phyloP scores from a whole-genome alignment of 2,113 vertebrate genomes.

The Calidris pygmaea region DNA sequence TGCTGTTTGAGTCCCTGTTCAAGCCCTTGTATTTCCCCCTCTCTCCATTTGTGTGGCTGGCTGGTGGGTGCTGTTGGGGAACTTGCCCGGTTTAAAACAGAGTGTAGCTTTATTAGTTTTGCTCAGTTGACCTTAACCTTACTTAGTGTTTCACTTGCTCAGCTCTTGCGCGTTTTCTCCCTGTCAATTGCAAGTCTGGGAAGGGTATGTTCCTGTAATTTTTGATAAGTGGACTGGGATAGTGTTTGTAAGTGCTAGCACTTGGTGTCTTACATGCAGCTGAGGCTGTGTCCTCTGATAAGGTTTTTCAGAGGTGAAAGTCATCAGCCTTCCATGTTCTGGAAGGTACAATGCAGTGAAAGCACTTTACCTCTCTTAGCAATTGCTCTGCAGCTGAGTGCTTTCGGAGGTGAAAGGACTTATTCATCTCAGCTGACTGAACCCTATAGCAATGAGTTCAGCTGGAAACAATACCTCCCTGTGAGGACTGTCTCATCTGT shows the following conservation, averaged over 20 bases:
- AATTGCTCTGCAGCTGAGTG: slow-evolving; percentile 23
- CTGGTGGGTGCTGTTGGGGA: background rate
- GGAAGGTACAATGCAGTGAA: slow-evolving; percentile 33
- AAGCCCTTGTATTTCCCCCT: background rate
- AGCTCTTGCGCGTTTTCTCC: background rate
- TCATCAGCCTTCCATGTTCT: background rate
- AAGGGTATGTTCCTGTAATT: background rate
- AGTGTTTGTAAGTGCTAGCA: background rate
- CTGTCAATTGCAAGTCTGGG: background rate
- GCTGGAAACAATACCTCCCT: slow-evolving; percentile 47
- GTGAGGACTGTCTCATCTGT: background rate
- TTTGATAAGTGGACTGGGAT: background rate
- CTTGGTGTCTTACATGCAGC: background rate
- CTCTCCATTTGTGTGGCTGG: background rate
- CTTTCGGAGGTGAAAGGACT: slow-evolving; percentile 45
- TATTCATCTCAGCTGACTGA: slow-evolving; percentile 35
- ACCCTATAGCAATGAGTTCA: background rate
- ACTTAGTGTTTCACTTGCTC: background rate
- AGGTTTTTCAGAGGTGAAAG: background rate
- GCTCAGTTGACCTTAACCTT: background rate
- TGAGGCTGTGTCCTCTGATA: fast-evolving
- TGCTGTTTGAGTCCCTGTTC: background rate
- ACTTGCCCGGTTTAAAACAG: background rate
- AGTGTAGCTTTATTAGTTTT: background rate
- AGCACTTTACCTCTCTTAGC: slow-evolving; percentile 43